Evolutionary conservation across 2,113 vertebrate species (phyloP).

Genomic region (Cyanocitta stelleri): DNA sequence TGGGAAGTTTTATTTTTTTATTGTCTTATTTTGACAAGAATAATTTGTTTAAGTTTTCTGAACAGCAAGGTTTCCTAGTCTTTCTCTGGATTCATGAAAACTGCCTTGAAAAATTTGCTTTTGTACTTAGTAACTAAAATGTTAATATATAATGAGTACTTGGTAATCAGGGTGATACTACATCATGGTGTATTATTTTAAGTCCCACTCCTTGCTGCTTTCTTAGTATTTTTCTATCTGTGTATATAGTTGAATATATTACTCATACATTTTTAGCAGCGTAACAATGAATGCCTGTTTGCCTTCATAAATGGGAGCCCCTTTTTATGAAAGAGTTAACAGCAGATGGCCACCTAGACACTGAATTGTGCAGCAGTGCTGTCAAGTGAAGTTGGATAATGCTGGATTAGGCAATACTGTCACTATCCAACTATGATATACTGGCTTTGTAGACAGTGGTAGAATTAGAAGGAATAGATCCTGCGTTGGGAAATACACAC

Average conservation of each 20-base stretch:
- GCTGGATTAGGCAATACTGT: background rate
- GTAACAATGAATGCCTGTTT: background rate
- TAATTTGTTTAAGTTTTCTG: background rate
- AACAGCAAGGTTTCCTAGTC: background rate
- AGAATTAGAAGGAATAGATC: background rate
- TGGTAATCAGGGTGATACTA: background rate
- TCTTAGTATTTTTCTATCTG: background rate
- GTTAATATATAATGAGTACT: background rate
- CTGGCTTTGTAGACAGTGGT: background rate
- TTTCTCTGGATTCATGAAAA: background rate
- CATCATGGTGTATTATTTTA: background rate
- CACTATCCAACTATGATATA: background rate
- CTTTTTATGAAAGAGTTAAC: constrained; percentile 18
- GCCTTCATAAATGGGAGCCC: background rate
- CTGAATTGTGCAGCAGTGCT: background rate
- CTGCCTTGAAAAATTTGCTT: background rate
- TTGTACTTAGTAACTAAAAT: background rate
- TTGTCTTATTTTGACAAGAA: background rate
- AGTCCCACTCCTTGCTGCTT: background rate
- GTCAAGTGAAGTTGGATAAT: background rate
- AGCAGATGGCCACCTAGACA: constrained; percentile 29
- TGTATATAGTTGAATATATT: background rate
- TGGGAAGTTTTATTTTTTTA: background rate
- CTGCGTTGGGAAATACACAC: background rate
- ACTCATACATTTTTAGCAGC: background rate